Conservation (phyloP, 2,113 vertebrate genomes). For the Marcusenius ussheri region DNA sequence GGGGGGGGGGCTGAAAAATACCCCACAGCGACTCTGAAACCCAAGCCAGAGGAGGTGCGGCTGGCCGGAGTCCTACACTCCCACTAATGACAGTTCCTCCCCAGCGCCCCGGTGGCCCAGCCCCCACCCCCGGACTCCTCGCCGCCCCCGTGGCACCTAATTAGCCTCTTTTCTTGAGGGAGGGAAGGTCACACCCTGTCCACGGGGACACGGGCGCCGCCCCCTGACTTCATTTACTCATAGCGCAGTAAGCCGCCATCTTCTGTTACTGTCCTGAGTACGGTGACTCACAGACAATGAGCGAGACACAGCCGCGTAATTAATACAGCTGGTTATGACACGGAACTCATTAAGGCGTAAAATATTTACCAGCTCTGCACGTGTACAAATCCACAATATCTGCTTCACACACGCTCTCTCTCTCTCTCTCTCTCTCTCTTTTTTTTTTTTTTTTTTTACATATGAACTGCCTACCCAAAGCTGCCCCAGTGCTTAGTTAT, state of each 20-base stretch:
- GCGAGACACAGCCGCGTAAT: not conserved
- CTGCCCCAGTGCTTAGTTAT: not conserved
- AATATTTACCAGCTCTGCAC: constrained; percentile 1
- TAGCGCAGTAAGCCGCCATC: not conserved
- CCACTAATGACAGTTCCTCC: constrained; percentile 58
- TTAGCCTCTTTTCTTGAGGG: constrained; percentile 54
- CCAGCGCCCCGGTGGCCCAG: constrained; percentile 26
- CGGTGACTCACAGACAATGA: not conserved
- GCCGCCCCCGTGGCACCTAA: constrained; percentile 43
- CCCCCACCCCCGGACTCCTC: constrained; percentile 33
- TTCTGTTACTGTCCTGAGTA: constrained; percentile 12
- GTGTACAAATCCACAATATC: not conserved
- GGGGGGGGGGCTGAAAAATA: not conserved
- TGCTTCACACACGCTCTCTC: not conserved
- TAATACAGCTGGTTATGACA: not conserved
- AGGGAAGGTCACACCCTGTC: constrained; percentile 5
- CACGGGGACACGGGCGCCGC: not conserved
- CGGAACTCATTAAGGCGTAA: not conserved
- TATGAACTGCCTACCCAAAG: not conserved
- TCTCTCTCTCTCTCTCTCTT: too few relatives aligned
- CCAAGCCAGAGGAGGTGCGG: constrained; percentile 60
- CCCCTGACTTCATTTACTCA: constrained; percentile 30
- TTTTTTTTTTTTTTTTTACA: not conserved
- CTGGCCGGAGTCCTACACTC: constrained; percentile 50
- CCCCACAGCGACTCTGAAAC: constrained; percentile 53